Evolutionary conservation across 2,888 invertebrate genomes (phyloP), one percentile per base, ranked within the genome.

Genomic region (Philonicus albiceps): DNA sequence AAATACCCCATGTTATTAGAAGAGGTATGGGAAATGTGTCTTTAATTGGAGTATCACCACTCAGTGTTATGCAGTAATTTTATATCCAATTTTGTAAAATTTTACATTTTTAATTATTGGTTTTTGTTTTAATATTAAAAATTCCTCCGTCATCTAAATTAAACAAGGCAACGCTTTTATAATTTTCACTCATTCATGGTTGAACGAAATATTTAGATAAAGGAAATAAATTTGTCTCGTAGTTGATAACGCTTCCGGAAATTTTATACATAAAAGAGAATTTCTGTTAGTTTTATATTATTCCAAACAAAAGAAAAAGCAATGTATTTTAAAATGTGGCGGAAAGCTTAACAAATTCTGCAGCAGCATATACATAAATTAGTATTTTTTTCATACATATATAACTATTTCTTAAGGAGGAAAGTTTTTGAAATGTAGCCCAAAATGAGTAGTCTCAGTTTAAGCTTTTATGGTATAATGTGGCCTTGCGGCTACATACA

Each of bases 1-100:
- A 93, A 83, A 97, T 96, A 88, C 97, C 97, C 0, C 98, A 99
- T 91, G 93, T 96, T 0, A 95, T 98, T 89, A 98, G 97, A 90
- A 94, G 98, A 91, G 98, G 98, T n/a, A 86, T 94, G 37, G 90
- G 89, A 3, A 90, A 90, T 75, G 90, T 89, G 72, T 90, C 89
- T 43, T 88, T 86, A 11, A 89, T 90, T 87, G 91, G 91, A 7
- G 75, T 87, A 16, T 92, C 92, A 87, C 91, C 92, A 11, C 87
- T 92, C 3, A 91, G 89, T 87, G 90, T 89, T 5, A 88, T 89
- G 85, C 90, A 91, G 86, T 91, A 89, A 74, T 74, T 19, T 74
- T 13, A n/a, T n/a, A n/a, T 16, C 31, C 4, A 74, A 74, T 34
- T 16, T n/a, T n/a, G n/a, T n/a, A n/a, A n/a, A n/a, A n/a, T n/a